Evolutionary conservation across 2,888 invertebrate species (phyloP), one percentile per base, ranked within the genome.

Genomic region (Drosophila sordidula): DNA sequence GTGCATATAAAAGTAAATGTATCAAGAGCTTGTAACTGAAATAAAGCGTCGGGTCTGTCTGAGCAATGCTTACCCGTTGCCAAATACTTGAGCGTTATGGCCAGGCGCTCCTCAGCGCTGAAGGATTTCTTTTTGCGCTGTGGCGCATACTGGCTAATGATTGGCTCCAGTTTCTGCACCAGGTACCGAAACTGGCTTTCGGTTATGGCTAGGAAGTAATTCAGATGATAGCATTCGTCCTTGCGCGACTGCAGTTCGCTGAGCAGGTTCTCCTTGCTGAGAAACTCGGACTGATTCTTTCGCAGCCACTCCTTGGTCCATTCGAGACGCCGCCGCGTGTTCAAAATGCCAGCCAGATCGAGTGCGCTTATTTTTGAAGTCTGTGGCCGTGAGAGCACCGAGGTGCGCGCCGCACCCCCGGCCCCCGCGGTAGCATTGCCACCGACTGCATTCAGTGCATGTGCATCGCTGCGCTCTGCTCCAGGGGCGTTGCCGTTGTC

Each of bases 11-110:
- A 22, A 22, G 22, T 42, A 16, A 39, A 39, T 39, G 39, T 16
- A 16, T 39, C 39, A 39, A 11, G 16, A 9, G n/a, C n/a, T 39
- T 16, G 39, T 16, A 16, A 25, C 25, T 9, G 16, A 3, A 0
- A 16, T 42, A 6, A 11, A 12, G 12, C 11, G 11, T 44, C 25
- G 16, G 12, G 25, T 42, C 18, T 14, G 5, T 11, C 2, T 9
- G 4, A 6, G 14, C 8, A 4, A 26, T 54, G 57, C 87, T 86
- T 83, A 91, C 91, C 91, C 82, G 91, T 91, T 70, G 91, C 91
- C 83, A 91, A 83, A 89, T 91, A 91, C 84, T 91, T 91, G 59
- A 91, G 83, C 78, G 91, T 91, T 75, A 91, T 91, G 62, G 91
- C 91, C 55, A 91, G 84, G 32, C 91, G 89, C 72, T 91, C 91